These are phyloP conservation scores for Himantopus leucocephalus DNA, from an alignment of 2,113 vertebrate genomes.

Conservation along the genomic window DNA sequence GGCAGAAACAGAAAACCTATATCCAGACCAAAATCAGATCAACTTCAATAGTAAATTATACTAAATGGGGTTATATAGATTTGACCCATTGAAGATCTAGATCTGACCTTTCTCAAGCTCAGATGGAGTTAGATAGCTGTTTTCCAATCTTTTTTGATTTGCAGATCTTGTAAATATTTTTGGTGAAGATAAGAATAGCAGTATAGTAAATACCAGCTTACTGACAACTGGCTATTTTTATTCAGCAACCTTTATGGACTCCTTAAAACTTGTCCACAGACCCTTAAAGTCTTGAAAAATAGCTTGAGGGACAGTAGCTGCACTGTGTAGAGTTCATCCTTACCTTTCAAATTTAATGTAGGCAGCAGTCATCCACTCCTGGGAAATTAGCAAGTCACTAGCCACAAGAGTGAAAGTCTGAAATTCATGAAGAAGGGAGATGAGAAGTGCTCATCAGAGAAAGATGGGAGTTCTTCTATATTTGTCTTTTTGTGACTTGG, in stretches of 20 bases:
- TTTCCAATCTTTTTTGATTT: neutral
- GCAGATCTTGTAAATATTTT: neutral
- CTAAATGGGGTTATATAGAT: neutral
- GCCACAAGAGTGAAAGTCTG: neutral
- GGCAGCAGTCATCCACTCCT: neutral
- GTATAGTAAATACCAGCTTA: neutral
- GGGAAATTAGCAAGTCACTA: neutral
- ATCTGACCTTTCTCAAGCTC: neutral
- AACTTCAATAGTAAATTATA: neutral
- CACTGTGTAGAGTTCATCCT: neutral
- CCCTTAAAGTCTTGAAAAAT: neutral
- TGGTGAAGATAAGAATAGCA: neutral
- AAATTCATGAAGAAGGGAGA: neutral
- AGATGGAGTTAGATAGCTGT: neutral
- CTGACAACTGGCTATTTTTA: neutral
- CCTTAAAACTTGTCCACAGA: neutral
- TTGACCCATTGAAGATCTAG: neutral
- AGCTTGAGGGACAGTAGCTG: neutral
- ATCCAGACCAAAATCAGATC: neutral
- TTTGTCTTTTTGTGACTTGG: neutral
- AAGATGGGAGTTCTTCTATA: neutral
- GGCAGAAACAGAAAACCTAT: neutral
- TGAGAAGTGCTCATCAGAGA: neutral
- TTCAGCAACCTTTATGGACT: neutral
- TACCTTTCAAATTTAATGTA: neutral